A percentile compares a stretch with the other conserved stretches of the same genome.
These are phyloP conservation scores for Rhopalosiphum maidis DNA, from an alignment of 1,140 invertebrate genomes.

Conservation along the genomic window DNA sequence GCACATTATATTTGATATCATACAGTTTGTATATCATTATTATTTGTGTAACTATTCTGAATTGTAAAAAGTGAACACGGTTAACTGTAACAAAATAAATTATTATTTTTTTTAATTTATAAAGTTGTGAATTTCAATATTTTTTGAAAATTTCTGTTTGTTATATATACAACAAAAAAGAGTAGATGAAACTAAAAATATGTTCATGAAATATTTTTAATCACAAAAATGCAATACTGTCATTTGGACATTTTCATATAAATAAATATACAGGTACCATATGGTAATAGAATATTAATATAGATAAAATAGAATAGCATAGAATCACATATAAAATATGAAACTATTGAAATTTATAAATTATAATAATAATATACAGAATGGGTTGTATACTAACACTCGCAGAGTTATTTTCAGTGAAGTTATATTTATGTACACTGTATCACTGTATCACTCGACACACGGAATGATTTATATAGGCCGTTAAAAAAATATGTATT, in stretches of 20 bases:
- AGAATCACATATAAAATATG: background rate
- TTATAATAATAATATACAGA: background rate
- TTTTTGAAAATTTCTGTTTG: too few relatives aligned
- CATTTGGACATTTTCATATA: background rate
- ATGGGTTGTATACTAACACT: background rate
- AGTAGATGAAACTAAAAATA: background rate
- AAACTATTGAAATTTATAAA: background rate
- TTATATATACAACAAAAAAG: too few relatives aligned
- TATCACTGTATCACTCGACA: background rate
- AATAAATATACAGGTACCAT: background rate
- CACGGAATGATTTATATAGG: background rate
- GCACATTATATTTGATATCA: too few relatives aligned
- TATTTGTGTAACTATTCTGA: too few relatives aligned
- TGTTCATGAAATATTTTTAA: background rate
- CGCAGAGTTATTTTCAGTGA: background rate
- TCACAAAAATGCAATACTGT: background rate
- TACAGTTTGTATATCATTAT: too few relatives aligned
- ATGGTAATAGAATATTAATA: too few relatives aligned
- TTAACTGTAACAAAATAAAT: too few relatives aligned
- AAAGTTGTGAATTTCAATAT: too few relatives aligned
- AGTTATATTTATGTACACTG: background rate
- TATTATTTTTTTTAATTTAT: too few relatives aligned
- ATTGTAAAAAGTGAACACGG: too few relatives aligned
- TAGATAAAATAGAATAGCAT: too few relatives aligned
- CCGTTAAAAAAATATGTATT: background rate